Base-by-base conservation (phyloP, 2,888 invertebrate genomes). In the Bombyx huttoni region DNA sequence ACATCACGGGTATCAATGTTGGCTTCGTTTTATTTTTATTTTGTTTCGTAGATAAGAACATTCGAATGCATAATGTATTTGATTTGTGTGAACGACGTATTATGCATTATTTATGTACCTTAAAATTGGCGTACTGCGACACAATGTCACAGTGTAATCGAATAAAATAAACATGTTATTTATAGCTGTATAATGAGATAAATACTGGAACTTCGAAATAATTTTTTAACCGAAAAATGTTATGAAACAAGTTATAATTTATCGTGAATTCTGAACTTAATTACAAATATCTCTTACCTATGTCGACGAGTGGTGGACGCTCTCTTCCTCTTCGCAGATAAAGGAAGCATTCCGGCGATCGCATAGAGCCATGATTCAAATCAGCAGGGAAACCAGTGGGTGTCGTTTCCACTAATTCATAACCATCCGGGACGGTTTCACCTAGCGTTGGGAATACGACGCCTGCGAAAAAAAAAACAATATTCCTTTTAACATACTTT, bases 251-350 rank as follows among this genome's bases (percentile, higher is more conserved):
- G n/a, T n/a, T n/a, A n/a, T n/a, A n/a, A n/a, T n/a, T n/a, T n/a
- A n/a, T n/a, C n/a, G n/a, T n/a, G n/a, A n/a, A n/a, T 24, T 24
- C 1, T 24, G 24, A 24, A 24, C 5, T 5, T 1, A 24, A 24
- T 24, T 24, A 24, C 2, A 24, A 24, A 40, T 40, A 7, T 40
- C 12, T 40, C 84, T 89, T 90, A 97, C 98, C 98, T 69, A 99
- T 96, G 87, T 99, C 99, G 50, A 98, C 98, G 56, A 99, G 91
- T 8, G 99, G 98, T 51, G 99, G 96, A 70, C 96, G 96, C 76
- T 99, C 98, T 64, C 96, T 91, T 35, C 99, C 98, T 54, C 99
- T 90, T 58, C 94, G 91, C 79, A 93, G 96, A 81, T 98, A 99
- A 53, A 99, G 90, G 79, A 92, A 99, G 76, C 98, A 97, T 75